Conservation (phyloP, 1,140 invertebrate genomes). For the Homarus americanus region DNA sequence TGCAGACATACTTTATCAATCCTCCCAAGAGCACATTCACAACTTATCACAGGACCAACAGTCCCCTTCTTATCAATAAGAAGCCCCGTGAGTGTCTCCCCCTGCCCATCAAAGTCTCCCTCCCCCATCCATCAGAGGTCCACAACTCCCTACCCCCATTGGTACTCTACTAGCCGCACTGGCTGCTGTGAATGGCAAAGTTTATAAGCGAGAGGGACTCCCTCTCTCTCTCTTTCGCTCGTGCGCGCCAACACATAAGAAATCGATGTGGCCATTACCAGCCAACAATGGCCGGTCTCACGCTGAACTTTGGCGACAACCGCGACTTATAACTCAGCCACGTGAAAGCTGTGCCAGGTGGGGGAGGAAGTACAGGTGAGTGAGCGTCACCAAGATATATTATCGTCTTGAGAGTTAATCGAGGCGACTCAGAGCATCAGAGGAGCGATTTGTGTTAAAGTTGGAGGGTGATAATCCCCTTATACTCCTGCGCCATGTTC, state of each 20-base stretch:
- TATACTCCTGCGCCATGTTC: too few species aligned
- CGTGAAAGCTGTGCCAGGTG: not conserved
- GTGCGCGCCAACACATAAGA: slow-evolving; percentile 12
- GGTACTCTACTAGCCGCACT: not conserved
- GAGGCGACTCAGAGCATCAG: too few species aligned
- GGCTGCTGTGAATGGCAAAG: not conserved
- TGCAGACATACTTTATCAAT: too few species aligned
- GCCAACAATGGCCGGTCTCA: not conserved
- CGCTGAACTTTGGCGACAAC: not conserved
- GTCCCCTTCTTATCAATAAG: too few species aligned
- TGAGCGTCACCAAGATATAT: too few species aligned
- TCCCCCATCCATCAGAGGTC: not conserved
- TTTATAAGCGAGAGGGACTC: not conserved
- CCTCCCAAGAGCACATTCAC: too few species aligned
- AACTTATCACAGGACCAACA: not conserved
- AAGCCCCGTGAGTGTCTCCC: too few species aligned
- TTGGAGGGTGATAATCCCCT: too few species aligned
- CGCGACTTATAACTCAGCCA: not conserved
- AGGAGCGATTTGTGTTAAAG: too few species aligned
- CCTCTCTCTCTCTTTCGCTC: slow-evolving; percentile 13
- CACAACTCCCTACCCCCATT: not conserved
- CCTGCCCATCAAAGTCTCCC: not conserved
- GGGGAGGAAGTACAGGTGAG: too few species aligned
- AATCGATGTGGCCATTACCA: not conserved
- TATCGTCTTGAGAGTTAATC: too few species aligned